phyloP scores from a whole-genome alignment of 2,113 vertebrate genomes.

The Thoracochromis brauschi region DNA sequence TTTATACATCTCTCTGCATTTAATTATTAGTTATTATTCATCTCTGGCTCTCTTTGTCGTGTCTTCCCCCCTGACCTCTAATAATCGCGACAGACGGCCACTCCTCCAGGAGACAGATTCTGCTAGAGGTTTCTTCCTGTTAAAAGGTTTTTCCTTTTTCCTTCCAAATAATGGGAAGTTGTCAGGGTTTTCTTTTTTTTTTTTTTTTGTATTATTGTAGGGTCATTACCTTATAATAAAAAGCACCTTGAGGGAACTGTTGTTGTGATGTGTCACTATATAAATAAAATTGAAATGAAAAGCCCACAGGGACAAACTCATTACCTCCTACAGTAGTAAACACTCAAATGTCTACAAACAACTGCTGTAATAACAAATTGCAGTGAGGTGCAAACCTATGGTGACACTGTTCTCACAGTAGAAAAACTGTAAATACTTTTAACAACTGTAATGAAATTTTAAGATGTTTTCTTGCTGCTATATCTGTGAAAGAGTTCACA shows the following conservation, averaged over 20 bases:
- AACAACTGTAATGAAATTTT: background rate
- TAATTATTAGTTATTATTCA: background rate
- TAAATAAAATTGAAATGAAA: background rate
- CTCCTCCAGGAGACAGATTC: background rate
- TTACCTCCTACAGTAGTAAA: background rate
- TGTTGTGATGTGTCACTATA: background rate
- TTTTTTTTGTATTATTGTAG: background rate
- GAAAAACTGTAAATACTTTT: background rate
- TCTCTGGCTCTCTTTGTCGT: background rate
- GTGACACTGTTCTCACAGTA: background rate
- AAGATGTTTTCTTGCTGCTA: background rate
- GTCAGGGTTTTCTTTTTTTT: background rate
- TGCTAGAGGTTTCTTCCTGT: background rate
- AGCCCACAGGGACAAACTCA: background rate
- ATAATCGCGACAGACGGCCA: rapidly evolving
- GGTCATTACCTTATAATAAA: background rate
- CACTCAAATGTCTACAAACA: background rate
- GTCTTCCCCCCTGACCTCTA: background rate
- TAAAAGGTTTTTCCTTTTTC: background rate
- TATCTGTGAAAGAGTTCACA: background rate
- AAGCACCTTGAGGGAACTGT: background rate
- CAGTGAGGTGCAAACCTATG: background rate
- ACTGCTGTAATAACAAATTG: background rate
- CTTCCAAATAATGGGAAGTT: background rate
- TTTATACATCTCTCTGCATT: background rate